Base-by-base conservation (phyloP, 1,140 invertebrate genomes). In the Wiebesia pumilae region DNA sequence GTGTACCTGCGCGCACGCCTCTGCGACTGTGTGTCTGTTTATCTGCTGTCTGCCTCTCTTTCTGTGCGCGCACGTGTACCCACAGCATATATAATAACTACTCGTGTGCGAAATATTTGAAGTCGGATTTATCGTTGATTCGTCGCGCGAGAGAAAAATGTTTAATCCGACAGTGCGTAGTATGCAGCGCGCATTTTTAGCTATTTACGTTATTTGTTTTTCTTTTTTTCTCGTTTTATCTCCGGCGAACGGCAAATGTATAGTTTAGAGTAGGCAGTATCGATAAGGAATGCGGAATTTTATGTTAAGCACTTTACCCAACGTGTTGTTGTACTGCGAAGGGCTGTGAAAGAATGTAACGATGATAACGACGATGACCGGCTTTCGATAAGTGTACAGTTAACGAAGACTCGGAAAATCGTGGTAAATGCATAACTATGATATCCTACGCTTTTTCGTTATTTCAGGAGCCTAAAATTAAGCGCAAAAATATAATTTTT, bases 281-380 rank as follows among this genome's bases (percentile, higher is more conserved):
- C 16, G n/a, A 73, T 21, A 54, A 3, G 43, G 43, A 16, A 35
- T 73, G 4, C 21, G 40, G 1, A 27, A 71, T 51, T 73, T 54
- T 14, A 54, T 38, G 65, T 38, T 54, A 38, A 43, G 33, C 47
- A 65, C 27, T 9, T 38, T 30, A 62, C 35, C 35, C 21, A 71
- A 84, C 33, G 73, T n/a, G 58, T 84, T 84, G 77, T 79, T 79
- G 38, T 81, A 85, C 47, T 87, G 89, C 86, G 89, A 88, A 90
- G 85, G 89, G 88, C 89, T 90, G 90, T 90, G 88, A 90, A 89
- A 40, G 84, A 81, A 85, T 73, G 75, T 40, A 35, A 85, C 84
- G 14, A 65, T 24, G 3, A 83, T 27, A 47, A 71, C 43, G 33
- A 43, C 67, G 27, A 27, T 58, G 67, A 51, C 35, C 62, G 27